phyloP scores from a whole-genome alignment of 2,888 invertebrate genomes.

The Cheilosia vernalis region DNA sequence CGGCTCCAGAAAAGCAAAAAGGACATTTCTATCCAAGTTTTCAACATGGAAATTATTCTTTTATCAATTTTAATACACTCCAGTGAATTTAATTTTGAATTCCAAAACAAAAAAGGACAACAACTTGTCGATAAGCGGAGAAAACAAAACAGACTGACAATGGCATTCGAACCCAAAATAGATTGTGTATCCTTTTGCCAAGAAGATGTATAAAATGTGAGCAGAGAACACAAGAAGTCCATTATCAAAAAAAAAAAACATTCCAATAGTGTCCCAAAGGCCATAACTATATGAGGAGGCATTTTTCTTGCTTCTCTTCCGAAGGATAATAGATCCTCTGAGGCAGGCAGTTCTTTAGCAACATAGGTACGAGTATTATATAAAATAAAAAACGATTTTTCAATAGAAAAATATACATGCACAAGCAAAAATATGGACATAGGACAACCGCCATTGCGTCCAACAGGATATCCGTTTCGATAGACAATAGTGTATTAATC shows the following conservation, averaged over 20 bases:
- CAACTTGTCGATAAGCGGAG: conserved; percentile 22
- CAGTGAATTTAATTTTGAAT: conserved; percentile 26
- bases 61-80: conserved; percentile 38
- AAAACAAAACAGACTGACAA: not conserved
- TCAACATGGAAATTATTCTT: not conserved
- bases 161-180: conserved; percentile 12
- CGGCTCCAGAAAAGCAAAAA: conserved; percentile 11
- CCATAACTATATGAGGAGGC: conserved; percentile 17
- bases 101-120: conserved; percentile 5
- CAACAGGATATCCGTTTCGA: conserved; percentile 36
- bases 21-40: conserved; percentile 1
- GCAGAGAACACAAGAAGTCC: conserved; percentile 30
- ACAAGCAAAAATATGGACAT: no score
- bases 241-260: conserved; percentile 34
- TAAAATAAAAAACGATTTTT: no score
- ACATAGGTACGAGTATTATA: no score
- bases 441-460: not conserved
- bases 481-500: conserved; percentile 44
- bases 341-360: conserved; percentile 16
- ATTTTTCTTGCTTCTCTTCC: conserved; percentile 17
- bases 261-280: conserved; percentile 11
- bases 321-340: conserved; percentile 49
- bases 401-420: no score
- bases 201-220: not conserved
- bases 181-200: conserved; percentile 20